A percentile compares a stretch with the other conserved stretches of the same genome.
Conservation (phyloP, 2,797 vertebrate genomes). For the Oreochromis mossambicus region DNA sequence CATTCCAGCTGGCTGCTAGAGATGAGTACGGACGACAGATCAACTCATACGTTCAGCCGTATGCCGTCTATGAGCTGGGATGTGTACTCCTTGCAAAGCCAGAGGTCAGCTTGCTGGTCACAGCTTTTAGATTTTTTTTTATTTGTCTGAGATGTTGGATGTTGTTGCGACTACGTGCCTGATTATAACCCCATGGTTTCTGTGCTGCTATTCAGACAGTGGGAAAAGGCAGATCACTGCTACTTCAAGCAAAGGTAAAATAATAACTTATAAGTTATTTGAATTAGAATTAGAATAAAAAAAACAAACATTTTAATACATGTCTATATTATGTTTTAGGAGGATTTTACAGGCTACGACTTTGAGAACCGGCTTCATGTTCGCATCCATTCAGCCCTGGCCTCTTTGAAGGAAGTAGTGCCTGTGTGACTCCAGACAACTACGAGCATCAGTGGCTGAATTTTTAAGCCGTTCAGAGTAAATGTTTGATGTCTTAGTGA, state of each 20-base stretch:
- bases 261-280: not conserved
- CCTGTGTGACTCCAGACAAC: slow-evolving; percentile 81
- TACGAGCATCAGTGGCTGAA: not conserved
- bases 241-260: slow-evolving; percentile 96
- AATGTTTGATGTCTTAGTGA: slow-evolving; percentile 20
- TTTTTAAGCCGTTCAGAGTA: slow-evolving; percentile 19
- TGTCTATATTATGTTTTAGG: slow-evolving; percentile 71
- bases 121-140: not conserved
- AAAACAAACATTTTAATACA: not conserved
- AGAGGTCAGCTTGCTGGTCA: slow-evolving; percentile 77
- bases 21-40: slow-evolving; percentile 89
- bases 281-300: not conserved
- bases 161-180: not conserved
- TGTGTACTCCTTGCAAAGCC: slow-evolving; percentile 89
- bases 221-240: slow-evolving; percentile 88
- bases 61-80: slow-evolving; percentile 95
- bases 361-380: slow-evolving; percentile 98
- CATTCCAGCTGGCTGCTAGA: slow-evolving; percentile 88
- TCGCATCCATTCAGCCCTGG: slow-evolving; percentile 85
- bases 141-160: not conserved
- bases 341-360: slow-evolving; percentile 94
- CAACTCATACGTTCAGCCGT: slow-evolving; percentile 92
- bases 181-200: not conserved
- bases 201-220: slow-evolving; percentile 79
- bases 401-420: slow-evolving; percentile 91